phyloP scores from a whole-genome alignment of 2,888 invertebrate genomes.

The Ditula angustiorana region DNA sequence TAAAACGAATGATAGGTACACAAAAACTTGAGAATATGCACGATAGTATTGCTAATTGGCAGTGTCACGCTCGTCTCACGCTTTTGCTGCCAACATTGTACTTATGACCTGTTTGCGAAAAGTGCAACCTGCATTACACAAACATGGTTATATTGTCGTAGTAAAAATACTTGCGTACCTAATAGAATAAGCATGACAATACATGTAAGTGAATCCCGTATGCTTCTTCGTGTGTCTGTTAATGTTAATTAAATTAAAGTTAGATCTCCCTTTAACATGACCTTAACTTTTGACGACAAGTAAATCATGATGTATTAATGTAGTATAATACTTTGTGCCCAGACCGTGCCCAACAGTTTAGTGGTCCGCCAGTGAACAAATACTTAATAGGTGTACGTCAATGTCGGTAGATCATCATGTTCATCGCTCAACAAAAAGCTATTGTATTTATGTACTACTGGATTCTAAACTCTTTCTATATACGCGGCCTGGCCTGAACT shows the following conservation, averaged over 20 bases:
- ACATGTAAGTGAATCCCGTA: background rate
- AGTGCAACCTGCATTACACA: slow-evolving; percentile 46
- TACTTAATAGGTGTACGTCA: background rate
- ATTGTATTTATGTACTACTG: slow-evolving; percentile 10
- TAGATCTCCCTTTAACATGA: background rate
- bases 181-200: too few relatives aligned
- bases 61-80: slow-evolving; percentile 68
- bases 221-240: background rate
- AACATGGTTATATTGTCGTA: slow-evolving; percentile 19
- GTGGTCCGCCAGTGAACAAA: background rate
- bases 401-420: background rate
- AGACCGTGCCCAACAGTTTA: slow-evolving; percentile 27
- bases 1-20: too few relatives aligned
- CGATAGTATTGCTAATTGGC: slow-evolving; percentile 53
- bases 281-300: background rate
- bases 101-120: slow-evolving; percentile 62
- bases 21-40: slow-evolving; percentile 54
- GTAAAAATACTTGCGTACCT: too few relatives aligned
- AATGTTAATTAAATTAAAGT: too few relatives aligned
- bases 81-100: slow-evolving; percentile 58
- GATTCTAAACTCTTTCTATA: background rate
- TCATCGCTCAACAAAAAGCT: slow-evolving; percentile 12
- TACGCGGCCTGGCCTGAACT: too few relatives aligned
- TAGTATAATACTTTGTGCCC: background rate
- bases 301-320: background rate